Evolutionary conservation across 1,140 invertebrate species (phyloP).

Genomic region (Calliphora vicina): DNA sequence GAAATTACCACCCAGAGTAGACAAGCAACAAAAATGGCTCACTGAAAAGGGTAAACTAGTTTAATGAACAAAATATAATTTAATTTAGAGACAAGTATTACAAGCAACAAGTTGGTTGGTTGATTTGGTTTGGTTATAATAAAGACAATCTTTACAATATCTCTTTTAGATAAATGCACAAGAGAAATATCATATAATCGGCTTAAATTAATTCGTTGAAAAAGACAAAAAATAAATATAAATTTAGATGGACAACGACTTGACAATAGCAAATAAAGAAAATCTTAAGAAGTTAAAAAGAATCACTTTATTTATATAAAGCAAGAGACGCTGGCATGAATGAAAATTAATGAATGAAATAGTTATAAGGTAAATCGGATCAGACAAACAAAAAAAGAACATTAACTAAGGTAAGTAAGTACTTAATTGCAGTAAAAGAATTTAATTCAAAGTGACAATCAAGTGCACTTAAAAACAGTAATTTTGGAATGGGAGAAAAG

Average conservation of each 20-base stretch:
- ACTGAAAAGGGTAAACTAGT: neutral
- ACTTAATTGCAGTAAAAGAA: neutral
- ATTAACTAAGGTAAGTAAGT: neutral
- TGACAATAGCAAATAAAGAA: neutral
- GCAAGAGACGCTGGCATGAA: neutral
- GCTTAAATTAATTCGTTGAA: neutral
- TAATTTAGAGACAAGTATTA: neutral
- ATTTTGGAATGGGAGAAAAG: neutral
- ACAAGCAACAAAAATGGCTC: neutral
- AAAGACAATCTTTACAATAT: neutral
- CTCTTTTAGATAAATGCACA: neutral
- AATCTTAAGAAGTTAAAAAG: neutral
- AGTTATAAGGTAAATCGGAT: neutral
- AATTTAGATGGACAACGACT: neutral
- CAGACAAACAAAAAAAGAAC: neutral
- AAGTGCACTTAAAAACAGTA: neutral
- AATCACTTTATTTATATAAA: too few relatives aligned
- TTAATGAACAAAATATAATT: neutral
- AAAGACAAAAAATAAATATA: neutral
- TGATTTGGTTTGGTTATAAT: too few relatives aligned
- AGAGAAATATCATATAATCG: neutral
- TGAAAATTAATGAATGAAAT: neutral
- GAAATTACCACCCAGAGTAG: neutral
- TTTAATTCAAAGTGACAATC: neutral
- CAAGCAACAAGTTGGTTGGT: neutral